Evolutionary conservation across 1,140 invertebrate species (phyloP), one percentile per base, ranked within the genome.

Genomic region (Pachyrhynchus sulphureomaculatus): DNA sequence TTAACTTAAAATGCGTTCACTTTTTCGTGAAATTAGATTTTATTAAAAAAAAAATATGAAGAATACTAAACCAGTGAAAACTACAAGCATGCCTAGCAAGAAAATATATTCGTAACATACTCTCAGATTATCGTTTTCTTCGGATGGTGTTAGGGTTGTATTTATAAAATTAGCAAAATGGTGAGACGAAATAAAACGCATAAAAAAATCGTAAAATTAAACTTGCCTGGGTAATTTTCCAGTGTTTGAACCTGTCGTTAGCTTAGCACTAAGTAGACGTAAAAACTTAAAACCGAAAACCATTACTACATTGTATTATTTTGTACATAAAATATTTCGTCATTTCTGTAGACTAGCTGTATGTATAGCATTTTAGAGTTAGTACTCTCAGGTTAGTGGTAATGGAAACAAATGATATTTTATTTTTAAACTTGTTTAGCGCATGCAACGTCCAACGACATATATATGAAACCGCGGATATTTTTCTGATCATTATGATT

Each of bases 301-400:
- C 69, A 57, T 60, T 64, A 60, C 39, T 64, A 69, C 66, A 55
- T 62, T 75, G 68, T 75, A 68, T 73, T 74, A 68, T 71, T 72
- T 72, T 75, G 70, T 75, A 73, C 52, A 76, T 73, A 75, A 53
- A 58, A 64, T 72, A 68, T 71, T 73, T 74, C 66, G 56, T 70
- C 70, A 65, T 73, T 72, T 67, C 75, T 71, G 74, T 76, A 76
- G 74, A 64, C 57, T 70, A 73, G 72, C 65, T 75, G 72, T 74
- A 71, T 75, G 72, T 76, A 75, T 73, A 76, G 72, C 72, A 75
- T 73, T 69, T 72, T 76, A 75, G 64, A 65, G 58, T 70, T 73
- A 75, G 70, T 62, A 64, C 48, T 74, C 68, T 73, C 71, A 74
- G 69, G 71, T 75, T 75, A 74, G 71, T 74, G 72, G 71, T 74